phyloP scores from a whole-genome alignment of 2,888 invertebrate genomes.

The Spilosoma lubricipeda region DNA sequence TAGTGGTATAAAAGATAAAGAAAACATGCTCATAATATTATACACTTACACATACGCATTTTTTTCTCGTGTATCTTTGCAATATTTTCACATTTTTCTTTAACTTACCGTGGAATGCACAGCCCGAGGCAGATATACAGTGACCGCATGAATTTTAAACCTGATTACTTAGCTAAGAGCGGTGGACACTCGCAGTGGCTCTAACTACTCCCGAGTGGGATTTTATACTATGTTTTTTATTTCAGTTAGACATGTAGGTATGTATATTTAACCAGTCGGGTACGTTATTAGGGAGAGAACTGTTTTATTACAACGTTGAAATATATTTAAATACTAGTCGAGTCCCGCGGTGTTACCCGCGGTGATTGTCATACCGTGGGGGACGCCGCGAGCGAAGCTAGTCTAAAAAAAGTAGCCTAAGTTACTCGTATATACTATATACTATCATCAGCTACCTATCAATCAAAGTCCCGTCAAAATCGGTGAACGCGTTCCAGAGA shows the following conservation, averaged over 20 bases:
- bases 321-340: neutral
- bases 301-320: neutral
- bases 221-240: constrained; percentile 52
- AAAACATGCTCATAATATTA: too few relatives aligned
- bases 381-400: too few relatives aligned
- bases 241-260: constrained; percentile 48
- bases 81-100: constrained; percentile 17
- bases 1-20: too few relatives aligned
- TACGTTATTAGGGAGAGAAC: constrained; percentile 34
- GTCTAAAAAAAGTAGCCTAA: too few relatives aligned
- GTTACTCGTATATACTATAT: too few relatives aligned
- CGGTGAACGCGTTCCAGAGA: too few relatives aligned
- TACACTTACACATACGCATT: neutral
- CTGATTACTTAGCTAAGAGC: constrained; percentile 59
- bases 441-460: too few relatives aligned
- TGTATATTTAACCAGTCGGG: constrained; percentile 42
- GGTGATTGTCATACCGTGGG: too few relatives aligned
- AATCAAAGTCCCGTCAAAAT: too few relatives aligned
- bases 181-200: constrained; percentile 54
- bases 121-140: constrained; percentile 41
- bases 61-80: neutral
- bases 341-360: too few relatives aligned
- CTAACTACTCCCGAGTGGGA: constrained; percentile 58
- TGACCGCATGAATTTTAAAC: constrained; percentile 61
- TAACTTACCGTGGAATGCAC: constrained; percentile 45